Evolutionary conservation across 2,797 vertebrate species (phyloP), one percentile per base, ranked within the genome.

Genomic region (Benthosema pterotum): DNA sequence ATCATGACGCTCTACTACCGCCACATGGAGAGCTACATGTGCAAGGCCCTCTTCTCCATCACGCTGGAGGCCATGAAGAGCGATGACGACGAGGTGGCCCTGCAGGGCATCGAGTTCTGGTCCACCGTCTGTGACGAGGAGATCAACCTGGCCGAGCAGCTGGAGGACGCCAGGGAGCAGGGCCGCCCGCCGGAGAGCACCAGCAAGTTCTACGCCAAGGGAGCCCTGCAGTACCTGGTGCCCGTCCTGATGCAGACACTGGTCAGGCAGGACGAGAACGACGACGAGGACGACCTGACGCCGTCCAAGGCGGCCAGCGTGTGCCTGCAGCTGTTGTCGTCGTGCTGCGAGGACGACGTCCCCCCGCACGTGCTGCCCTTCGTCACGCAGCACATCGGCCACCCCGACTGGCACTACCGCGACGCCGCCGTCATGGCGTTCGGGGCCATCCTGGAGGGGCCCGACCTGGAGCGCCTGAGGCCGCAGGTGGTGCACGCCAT

Each of bases 51-150:
- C 97, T 97, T 3, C 93, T 99, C 53, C 98, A 99, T 99, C 83
- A 99, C 97, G 9, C 97, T 99, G 5, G 97, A 99, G 89, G 97
- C 97, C 3, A 99, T 99, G 97, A 98, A 99, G 70, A 98, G 96
- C 17, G 97, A 99, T 80, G 98, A 98, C 0, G 97, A 99, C 17
- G 97, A 99, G 71, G 97, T 99, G 65, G 95, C 97, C 54, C 88
- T 99, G 1, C 97, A 99, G 84, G 97, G 97, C 7, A 99, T 99
- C n/a, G 97, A 99, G 87, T 99, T 99, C 91, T 99, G 97, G 97
- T 99, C 97, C 65, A 99, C 98, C 1, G 97, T 99, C 7, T 99
- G 97, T 0, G 97, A 99, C 12, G 97, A 99, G 84, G 97, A 98
- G 85, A 99, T 99, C 96, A 97, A 99, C 77, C 75, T 99, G 81